Percentiles rank a stretch among this genome's conserved stretches.
Evolutionary conservation across 2,113 vertebrate genomes (phyloP).

Genomic region (Heterotilapia buettikoferi): DNA sequence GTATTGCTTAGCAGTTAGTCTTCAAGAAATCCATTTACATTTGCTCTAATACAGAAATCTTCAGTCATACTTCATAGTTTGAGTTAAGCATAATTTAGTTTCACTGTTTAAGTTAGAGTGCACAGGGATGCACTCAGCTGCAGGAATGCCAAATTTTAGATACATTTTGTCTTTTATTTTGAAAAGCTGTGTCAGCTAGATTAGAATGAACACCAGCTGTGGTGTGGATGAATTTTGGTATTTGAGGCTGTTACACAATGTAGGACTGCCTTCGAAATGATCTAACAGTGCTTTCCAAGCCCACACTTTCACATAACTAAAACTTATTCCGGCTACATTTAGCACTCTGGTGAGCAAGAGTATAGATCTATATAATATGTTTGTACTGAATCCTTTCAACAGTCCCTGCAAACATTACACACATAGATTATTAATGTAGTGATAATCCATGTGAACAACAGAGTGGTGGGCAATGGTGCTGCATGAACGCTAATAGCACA

Average conservation of each 20-base stretch:
- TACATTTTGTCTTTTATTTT: not conserved
- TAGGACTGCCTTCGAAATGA: not conserved
- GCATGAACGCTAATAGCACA: not conserved
- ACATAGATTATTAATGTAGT: not conserved
- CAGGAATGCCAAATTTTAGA: not conserved
- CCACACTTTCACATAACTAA: slow-evolving; percentile 9
- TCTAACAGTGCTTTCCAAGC: not conserved
- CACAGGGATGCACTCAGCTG: not conserved
- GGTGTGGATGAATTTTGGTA: not conserved
- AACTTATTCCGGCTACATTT: not conserved
- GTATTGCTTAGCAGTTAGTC: not conserved
- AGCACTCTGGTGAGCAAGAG: slow-evolving; percentile 33
- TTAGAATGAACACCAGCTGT: not conserved
- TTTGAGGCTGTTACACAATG: not conserved
- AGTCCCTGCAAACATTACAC: not conserved
- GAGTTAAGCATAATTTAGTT: not conserved
- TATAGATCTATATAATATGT: slow-evolving; percentile 48
- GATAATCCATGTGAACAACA: not conserved
- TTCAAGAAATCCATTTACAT: not conserved
- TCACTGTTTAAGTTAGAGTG: not conserved
- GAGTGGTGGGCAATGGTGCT: not conserved
- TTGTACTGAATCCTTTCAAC: slow-evolving; percentile 37
- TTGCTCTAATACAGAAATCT: not conserved
- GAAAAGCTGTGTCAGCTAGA: not conserved
- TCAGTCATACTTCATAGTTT: not conserved